These are phyloP conservation scores for Australoheros facetus DNA, from an alignment of 2,797 vertebrate genomes.

Conservation along the genomic window DNA sequence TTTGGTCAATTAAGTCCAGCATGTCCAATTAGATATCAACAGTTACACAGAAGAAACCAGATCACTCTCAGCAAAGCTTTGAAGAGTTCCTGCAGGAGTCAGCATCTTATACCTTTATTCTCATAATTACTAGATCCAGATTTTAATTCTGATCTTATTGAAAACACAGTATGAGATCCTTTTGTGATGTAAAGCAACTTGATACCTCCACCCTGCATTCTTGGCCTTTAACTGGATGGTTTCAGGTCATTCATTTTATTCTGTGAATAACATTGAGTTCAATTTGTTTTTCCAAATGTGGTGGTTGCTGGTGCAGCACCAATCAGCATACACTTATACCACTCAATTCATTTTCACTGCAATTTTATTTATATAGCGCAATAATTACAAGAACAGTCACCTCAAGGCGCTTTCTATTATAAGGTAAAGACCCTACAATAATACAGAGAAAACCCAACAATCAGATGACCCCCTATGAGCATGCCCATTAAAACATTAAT, in stretches of 20 bases:
- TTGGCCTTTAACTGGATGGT: not conserved
- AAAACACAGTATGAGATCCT: not conserved
- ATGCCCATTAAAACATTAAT: too few relatives aligned
- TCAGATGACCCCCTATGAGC: too few relatives aligned
- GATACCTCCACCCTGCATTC: too few relatives aligned
- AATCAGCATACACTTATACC: not conserved
- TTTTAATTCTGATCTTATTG: not conserved
- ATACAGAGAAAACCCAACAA: too few relatives aligned
- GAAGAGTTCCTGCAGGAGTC: not conserved
- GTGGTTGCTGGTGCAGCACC: fast-evolving
- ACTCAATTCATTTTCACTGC: not conserved
- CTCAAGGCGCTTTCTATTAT: too few relatives aligned
- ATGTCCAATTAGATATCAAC: not conserved
- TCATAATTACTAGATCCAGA: not conserved
- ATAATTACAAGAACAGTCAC: too few relatives aligned
- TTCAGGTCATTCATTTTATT: not conserved
- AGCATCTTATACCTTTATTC: not conserved
- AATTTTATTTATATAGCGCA: too few relatives aligned
- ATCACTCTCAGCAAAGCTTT: not conserved
- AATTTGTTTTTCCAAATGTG: too few relatives aligned
- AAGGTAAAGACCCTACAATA: too few relatives aligned
- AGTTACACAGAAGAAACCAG: not conserved
- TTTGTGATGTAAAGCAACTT: too few relatives aligned
- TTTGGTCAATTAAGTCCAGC: not conserved
- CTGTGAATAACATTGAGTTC: too few relatives aligned